phyloP scores from a whole-genome alignment of 1,140 invertebrate genomes.

The Nilaparvata lugens region DNA sequence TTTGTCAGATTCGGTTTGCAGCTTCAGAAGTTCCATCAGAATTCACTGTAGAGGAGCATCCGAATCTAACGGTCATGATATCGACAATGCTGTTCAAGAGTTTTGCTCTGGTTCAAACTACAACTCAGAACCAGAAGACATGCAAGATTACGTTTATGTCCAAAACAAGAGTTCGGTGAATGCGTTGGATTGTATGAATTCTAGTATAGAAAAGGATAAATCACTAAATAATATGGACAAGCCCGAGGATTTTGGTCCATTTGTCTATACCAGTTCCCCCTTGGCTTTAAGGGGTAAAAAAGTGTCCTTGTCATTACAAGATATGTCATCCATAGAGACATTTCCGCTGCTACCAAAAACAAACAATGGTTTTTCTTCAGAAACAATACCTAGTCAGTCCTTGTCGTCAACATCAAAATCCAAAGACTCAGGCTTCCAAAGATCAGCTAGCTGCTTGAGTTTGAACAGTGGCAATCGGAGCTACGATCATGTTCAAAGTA shows the following conservation, averaged over 20 bases:
- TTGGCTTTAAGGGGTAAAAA: background rate
- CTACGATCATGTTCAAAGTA: conserved; percentile 16
- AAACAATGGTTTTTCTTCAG: conserved; percentile 4
- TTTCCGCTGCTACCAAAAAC: background rate
- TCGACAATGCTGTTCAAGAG: background rate
- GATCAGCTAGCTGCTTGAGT: conserved; percentile 13
- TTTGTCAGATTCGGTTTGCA: background rate
- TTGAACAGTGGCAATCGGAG: conserved; percentile 9
- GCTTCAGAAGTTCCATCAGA: background rate
- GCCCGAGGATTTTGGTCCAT: background rate
- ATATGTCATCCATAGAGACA: conserved; percentile 5
- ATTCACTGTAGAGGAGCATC: background rate
- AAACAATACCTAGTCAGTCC: conserved; percentile 13
- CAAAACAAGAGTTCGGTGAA: background rate
- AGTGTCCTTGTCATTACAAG: conserved; percentile 8
- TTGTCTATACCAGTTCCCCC: background rate
- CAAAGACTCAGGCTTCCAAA: conserved; percentile 15
- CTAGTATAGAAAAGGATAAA: background rate
- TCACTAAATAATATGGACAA: background rate
- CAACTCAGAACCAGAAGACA: conserved; percentile 1
- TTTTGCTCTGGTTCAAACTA: background rate
- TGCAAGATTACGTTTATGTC: background rate
- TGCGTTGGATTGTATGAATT: background rate
- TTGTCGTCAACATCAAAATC: conserved; percentile 12
- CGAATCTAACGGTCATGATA: background rate